Evolutionary conservation across 2,797 vertebrate genomes (phyloP).

Genomic region (Coregonus sp.): DNA sequence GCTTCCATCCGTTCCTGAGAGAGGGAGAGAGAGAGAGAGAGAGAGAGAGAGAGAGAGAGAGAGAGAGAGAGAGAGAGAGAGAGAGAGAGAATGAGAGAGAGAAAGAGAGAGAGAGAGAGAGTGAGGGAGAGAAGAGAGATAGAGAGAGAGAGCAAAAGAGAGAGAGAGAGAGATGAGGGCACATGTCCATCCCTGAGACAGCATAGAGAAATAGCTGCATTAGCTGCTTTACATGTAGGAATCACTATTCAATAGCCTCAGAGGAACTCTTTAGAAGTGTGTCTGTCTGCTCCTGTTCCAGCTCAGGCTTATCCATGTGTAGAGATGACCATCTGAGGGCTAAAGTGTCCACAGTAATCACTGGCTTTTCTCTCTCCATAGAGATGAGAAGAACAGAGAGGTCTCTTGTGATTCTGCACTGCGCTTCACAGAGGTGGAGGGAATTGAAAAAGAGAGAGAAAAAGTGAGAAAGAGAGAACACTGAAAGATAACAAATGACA

Average conservation of each 20-base stretch:
- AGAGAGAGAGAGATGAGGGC: slow-evolving; percentile 6
- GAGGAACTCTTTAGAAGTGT: neutral
- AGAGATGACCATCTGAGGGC: neutral
- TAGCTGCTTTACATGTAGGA: slow-evolving; percentile 39
- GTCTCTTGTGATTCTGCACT: neutral
- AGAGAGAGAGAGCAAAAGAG: neutral
- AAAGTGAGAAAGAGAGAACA: neutral
- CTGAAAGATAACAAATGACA: slow-evolving; percentile 10
- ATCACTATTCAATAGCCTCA: neutral
- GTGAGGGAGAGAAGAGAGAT: neutral
- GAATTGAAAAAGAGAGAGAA: neutral
- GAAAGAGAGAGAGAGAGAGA: too few species aligned
- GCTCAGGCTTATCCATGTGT: neutral
- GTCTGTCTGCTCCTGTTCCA: neutral
- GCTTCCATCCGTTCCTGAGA: neutral
- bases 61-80: too few species aligned
- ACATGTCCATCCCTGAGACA: neutral
- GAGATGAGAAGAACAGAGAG: neutral
- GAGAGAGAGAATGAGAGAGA: too few species aligned
- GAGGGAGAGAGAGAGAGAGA: slow-evolving; percentile 9
- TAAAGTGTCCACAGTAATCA: neutral
- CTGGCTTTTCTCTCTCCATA: neutral
- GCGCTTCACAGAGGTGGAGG: neutral
- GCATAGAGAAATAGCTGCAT: slow-evolving; percentile 22
- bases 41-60: neutral